Evolutionary conservation across 2,113 vertebrate species (phyloP).

Genomic region (Sylvia atricapilla): DNA sequence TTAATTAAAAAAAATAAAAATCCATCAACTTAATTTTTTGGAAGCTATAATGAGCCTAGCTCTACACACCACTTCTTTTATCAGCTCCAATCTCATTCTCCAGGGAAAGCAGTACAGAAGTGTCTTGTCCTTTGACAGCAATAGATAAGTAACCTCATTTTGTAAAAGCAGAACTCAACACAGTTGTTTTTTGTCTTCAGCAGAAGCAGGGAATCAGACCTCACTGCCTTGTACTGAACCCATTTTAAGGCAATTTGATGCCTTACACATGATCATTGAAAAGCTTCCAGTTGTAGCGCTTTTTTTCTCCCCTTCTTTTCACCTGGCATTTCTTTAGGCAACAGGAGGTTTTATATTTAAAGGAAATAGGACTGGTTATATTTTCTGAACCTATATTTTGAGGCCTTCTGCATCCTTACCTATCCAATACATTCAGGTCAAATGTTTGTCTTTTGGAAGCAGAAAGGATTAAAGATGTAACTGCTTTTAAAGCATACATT

Average conservation of each 20-base stretch:
- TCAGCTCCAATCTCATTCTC: conserved; percentile 19
- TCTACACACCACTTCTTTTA: conserved; percentile 11
- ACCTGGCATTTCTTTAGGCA: not conserved
- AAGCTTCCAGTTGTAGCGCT: not conserved
- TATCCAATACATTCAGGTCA: not conserved
- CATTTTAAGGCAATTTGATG: not conserved
- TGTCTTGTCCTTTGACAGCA: conserved; percentile 38
- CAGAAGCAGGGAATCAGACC: conserved; percentile 32
- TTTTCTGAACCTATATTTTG: not conserved
- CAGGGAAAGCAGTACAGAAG: conserved; percentile 42
- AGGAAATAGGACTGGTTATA: not conserved
- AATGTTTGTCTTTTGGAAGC: not conserved
- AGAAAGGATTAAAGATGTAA: not conserved
- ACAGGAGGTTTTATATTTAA: not conserved
- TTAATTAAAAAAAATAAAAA: not conserved
- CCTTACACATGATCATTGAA: not conserved
- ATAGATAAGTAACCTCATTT: conserved; percentile 56
- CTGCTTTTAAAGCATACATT: not conserved
- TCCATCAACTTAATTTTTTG: not conserved
- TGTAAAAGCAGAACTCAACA: conserved; percentile 37
- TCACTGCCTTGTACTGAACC: not conserved
- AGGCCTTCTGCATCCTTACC: not conserved
- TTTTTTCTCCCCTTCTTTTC: not conserved
- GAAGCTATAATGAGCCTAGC: conserved; percentile 4
- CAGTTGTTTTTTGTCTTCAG: conserved; percentile 44